Evolutionary conservation across 2,797 vertebrate species (phyloP).

Genomic region (Rhincodon typus): DNA sequence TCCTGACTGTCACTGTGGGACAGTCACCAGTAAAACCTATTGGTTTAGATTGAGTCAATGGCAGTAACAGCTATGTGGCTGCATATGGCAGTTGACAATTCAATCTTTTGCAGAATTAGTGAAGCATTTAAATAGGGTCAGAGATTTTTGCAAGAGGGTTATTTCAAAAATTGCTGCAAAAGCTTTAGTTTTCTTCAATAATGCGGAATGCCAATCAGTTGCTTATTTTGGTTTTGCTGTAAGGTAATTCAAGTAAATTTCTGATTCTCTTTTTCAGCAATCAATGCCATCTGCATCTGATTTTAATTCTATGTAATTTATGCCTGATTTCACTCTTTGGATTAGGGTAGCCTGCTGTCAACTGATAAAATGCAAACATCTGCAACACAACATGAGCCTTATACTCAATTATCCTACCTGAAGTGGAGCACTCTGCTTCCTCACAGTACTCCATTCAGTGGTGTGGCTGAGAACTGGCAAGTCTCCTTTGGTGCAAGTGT

Average conservation of each 20-base stretch:
- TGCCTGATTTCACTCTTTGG: background rate
- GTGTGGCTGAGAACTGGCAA: background rate
- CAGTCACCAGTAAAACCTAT: too few species aligned
- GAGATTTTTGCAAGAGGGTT: background rate
- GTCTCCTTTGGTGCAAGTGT: background rate
- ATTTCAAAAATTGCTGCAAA: background rate
- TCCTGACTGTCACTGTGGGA: too few species aligned
- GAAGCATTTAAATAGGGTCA: background rate
- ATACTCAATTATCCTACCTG: background rate
- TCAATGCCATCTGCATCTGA: background rate
- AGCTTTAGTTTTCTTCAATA: background rate
- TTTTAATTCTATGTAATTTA: background rate
- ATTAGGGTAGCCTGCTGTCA: background rate
- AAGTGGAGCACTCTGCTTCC: conserved; percentile 1
- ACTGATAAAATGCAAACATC: conserved; percentile 17
- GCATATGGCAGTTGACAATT: background rate
- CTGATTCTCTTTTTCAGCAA: background rate
- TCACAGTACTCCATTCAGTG: conserved; percentile 11
- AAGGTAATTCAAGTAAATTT: background rate
- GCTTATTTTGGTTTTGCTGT: too few species aligned
- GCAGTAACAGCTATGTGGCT: background rate
- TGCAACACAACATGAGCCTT: background rate
- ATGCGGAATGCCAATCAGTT: background rate
- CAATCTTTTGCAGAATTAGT: background rate
- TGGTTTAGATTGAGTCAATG: background rate